Base-by-base conservation (phyloP, 2,113 vertebrate species). In the Dasyornis broadbenti region DNA sequence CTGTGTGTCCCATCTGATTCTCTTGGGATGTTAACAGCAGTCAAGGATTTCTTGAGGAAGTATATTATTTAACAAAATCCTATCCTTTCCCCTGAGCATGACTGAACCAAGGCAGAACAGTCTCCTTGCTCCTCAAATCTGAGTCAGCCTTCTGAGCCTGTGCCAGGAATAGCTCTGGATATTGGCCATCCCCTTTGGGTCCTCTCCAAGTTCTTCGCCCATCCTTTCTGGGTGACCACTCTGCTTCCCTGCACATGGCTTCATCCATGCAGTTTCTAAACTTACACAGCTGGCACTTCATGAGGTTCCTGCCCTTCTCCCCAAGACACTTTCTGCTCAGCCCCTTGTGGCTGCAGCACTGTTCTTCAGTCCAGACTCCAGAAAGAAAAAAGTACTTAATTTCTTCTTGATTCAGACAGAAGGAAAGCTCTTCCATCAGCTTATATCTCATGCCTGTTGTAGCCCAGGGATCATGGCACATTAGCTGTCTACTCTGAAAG, bases 131-230 rank as follows among this genome's bases (percentile, higher is more conserved):
- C 20, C 11, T 61, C 30, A 44, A 33, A 16, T 50, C 60, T 61
- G 56, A 53, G 37, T 16, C 26, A 89, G 40, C 9, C 6, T 26
- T 72, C 60, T 31, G n/a, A 86, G n/a, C 10, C 26, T 61, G 50
- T 9, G 8, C 15, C 18, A 63, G 64, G 39, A 91, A 54, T 8
- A 84, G 27, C 15, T 78, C 17, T 3, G 0, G n/a, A n/a, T n/a
- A n/a, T 3, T 2, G 1, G 18, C 11, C 6, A 1, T 44, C 17
- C 6, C 7, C 8, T 63, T n/a, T 37, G 27, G 6, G 9, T 65
- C 20, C 4, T 71, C 56, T 64, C 11, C n/a, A 45, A 61, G 7
- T 7, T 28, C 26, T 78, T 70, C 17, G 16, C 24, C 18, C 19
- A 6, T n/a, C 12, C 6, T 61, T 20, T 69, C 54, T 31, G 5